Conservation (phyloP, 92 coral and sea anemone genomes). For the Meandrina meandrites region DNA sequence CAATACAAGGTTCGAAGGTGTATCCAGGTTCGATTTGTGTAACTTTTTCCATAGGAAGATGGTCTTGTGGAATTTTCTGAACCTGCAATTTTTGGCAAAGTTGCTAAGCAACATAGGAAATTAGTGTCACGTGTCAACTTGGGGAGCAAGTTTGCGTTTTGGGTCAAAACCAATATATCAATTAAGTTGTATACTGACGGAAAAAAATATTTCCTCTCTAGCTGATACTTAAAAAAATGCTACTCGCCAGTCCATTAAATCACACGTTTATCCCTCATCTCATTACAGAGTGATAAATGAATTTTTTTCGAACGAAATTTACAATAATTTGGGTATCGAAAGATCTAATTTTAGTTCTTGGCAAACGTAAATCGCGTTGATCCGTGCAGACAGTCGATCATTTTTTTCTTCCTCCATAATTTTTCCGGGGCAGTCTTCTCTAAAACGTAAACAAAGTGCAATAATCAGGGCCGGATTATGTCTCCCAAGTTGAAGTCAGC, state of each 20-base stretch:
- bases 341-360: neutral
- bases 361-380: neutral
- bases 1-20: too few relatives aligned
- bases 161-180: too few relatives aligned
- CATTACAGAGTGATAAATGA: neutral
- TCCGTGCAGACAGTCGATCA: neutral
- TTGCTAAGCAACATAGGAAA: neutral
- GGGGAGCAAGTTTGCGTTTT: too few relatives aligned
- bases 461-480: neutral
- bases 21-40: neutral
- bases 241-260: neutral
- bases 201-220: too few relatives aligned
- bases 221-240: neutral
- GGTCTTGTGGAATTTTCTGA: neutral
- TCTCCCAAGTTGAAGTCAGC: neutral
- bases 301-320: neutral
- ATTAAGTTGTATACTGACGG: too few relatives aligned
- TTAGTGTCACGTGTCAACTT: neutral
- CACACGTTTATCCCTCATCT: neutral
- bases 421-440: neutral
- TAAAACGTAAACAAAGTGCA: neutral
- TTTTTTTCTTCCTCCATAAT: neutral
- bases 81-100: neutral
- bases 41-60: neutral
- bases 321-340: neutral